These are phyloP conservation scores for Eupithecia subumbrata DNA, from an alignment of 2,888 invertebrate species.

Conservation along the genomic window DNA sequence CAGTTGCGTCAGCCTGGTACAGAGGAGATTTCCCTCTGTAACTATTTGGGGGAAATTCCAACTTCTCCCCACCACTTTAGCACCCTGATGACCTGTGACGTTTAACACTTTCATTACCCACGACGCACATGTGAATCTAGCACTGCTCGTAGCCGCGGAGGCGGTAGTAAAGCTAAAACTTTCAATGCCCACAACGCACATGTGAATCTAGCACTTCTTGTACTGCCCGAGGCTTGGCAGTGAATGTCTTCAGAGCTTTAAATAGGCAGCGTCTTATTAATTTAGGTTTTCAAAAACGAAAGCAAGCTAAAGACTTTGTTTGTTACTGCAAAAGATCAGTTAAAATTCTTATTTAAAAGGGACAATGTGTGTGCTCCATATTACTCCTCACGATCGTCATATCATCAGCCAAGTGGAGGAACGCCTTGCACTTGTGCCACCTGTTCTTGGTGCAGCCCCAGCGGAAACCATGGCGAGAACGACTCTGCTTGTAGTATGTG, in stretches of 20 bases:
- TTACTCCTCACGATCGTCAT: conserved; percentile 76
- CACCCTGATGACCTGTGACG: not conserved
- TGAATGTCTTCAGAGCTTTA: too few relatives aligned
- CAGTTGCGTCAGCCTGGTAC: too few relatives aligned
- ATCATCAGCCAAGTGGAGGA: conserved; percentile 73
- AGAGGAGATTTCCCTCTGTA: too few relatives aligned
- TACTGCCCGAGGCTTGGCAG: too few relatives aligned
- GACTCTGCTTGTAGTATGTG: conserved; percentile 78
- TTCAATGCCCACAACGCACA: too few relatives aligned
- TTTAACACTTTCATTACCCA: not conserved
- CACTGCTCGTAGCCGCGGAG: not conserved
- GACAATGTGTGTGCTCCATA: conserved; percentile 74
- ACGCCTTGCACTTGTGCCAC: conserved; percentile 78
- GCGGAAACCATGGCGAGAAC: conserved; percentile 71
- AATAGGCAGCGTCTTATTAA: not conserved
- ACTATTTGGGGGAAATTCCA: too few relatives aligned
- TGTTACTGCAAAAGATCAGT: not conserved
- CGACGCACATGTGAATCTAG: not conserved
- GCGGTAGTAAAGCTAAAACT: too few relatives aligned
- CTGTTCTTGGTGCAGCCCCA: conserved; percentile 81
- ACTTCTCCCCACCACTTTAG: not conserved
- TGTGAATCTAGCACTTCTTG: too few relatives aligned
- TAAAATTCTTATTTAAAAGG: conserved; percentile 45
- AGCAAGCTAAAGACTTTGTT: not conserved
- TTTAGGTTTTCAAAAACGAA: not conserved